These are phyloP conservation scores for Macroglossus sobrinus DNA, from an alignment of 2,113 vertebrate genomes.

Conservation along the genomic window DNA sequence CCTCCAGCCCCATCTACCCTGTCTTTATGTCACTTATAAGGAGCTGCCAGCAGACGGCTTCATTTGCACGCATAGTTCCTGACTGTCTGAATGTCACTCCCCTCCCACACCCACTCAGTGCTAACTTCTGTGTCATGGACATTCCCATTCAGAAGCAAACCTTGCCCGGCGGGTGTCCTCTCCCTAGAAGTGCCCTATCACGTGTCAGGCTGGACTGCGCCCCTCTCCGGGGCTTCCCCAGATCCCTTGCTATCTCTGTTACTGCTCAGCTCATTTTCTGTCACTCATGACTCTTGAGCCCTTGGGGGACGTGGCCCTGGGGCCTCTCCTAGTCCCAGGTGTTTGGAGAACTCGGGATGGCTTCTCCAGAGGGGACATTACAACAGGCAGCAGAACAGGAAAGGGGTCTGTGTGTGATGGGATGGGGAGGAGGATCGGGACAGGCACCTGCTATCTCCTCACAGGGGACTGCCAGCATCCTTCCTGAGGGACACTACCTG, in stretches of 20 bases:
- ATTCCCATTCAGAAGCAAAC: neutral
- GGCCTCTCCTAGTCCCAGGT: neutral
- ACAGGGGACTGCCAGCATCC: fast-evolving
- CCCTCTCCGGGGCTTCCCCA: neutral
- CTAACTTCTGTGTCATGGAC: fast-evolving
- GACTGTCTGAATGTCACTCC: neutral
- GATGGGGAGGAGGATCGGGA: fast-evolving
- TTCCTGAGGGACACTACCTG: neutral
- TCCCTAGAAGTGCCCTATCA: neutral
- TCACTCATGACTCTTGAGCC: neutral
- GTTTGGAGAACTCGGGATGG: neutral
- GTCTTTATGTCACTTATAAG: neutral
- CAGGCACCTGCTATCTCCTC: neutral
- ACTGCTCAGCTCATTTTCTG: neutral
- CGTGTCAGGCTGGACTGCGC: neutral
- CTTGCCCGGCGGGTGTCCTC: too few relatives aligned
- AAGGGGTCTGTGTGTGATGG: neutral
- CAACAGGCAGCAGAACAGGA: fast-evolving
- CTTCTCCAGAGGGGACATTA: neutral
- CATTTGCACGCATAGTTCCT: neutral
- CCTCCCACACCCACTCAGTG: fast-evolving
- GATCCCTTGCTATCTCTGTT: neutral
- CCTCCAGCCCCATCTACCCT: neutral
- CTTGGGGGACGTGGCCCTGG: neutral
- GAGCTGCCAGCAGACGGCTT: neutral